Evolutionary conservation across 2,797 vertebrate genomes (phyloP).

Genomic region (Ceryle rudis): DNA sequence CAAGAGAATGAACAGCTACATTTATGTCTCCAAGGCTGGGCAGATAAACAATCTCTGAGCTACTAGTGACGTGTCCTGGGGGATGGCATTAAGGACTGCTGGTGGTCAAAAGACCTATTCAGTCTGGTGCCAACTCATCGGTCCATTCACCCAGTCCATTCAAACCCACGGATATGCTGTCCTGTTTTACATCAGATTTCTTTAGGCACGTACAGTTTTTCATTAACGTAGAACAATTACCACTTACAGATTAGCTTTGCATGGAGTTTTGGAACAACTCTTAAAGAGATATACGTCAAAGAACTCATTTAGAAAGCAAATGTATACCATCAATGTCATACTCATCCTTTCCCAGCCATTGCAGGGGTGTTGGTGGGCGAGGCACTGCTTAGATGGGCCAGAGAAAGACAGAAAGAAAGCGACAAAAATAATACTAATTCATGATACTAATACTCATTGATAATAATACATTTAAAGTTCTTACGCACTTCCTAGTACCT

Average conservation of each 20-base stretch:
- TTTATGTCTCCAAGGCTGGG: neutral
- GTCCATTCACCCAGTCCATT: neutral
- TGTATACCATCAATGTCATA: neutral
- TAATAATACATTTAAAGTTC: neutral
- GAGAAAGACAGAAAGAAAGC: neutral
- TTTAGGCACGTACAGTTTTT: neutral
- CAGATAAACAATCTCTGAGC: neutral
- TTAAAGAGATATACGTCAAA: neutral
- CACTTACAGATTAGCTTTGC: neutral
- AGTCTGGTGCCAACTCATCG: neutral
- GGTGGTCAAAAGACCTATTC: neutral
- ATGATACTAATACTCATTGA: neutral
- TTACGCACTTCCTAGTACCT: neutral
- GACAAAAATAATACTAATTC: neutral
- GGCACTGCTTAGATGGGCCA: neutral
- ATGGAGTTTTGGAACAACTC: neutral
- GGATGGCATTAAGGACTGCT: neutral
- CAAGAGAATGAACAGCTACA: neutral
- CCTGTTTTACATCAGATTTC: neutral
- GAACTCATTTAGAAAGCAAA: neutral
- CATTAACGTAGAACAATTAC: neutral
- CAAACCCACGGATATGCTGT: neutral
- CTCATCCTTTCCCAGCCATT: neutral
- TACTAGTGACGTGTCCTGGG: neutral
- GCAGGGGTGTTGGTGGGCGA: neutral